A percentile compares a stretch with the other conserved stretches of the same genome.
phyloP scores from a whole-genome alignment of 2,113 vertebrate species.

The Blennius ocellaris region DNA sequence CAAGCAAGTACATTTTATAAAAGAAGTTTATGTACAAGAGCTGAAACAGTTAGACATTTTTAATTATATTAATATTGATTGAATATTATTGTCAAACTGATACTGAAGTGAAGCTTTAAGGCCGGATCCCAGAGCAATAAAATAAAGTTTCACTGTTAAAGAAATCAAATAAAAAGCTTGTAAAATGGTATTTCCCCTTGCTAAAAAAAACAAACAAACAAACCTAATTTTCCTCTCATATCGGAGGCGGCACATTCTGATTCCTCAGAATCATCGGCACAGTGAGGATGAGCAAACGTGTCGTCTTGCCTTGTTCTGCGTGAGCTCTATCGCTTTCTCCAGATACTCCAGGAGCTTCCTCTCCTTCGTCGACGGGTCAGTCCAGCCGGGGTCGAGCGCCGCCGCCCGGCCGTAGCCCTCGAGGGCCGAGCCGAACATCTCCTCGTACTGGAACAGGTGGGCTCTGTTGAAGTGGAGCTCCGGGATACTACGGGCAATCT shows the following conservation, averaged over 20 bases:
- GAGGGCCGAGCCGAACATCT: slow-evolving; percentile 89
- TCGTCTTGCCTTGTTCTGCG: slow-evolving; percentile 86
- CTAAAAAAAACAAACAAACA: too few species aligned
- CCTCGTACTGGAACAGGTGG: slow-evolving; percentile 91
- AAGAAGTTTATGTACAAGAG: neutral
- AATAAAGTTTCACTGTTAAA: too few species aligned
- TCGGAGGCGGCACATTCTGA: neutral
- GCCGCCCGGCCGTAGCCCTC: slow-evolving; percentile 86
- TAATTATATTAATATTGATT: neutral
- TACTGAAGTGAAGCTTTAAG: too few species aligned
- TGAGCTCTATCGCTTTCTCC: slow-evolving; percentile 82
- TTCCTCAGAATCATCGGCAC: neutral
- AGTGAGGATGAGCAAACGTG: neutral
- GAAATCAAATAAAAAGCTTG: too few species aligned
- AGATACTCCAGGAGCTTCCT: slow-evolving; percentile 88
- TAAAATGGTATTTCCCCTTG: too few species aligned
- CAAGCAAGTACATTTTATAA: neutral
- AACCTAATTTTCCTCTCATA: neutral
- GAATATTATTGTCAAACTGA: too few species aligned
- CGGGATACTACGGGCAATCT: slow-evolving; percentile 85
- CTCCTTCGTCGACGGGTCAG: slow-evolving; percentile 84
- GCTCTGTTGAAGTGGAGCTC: slow-evolving; percentile 93
- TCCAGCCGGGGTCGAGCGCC: slow-evolving; percentile 87
- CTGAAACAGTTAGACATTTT: too few species aligned
- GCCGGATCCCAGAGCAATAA: too few species aligned